A percentile compares a stretch with the other conserved stretches of the same genome.
phyloP scores from a whole-genome alignment of 2,797 vertebrate genomes.

The Babyrousa celebensis region DNA sequence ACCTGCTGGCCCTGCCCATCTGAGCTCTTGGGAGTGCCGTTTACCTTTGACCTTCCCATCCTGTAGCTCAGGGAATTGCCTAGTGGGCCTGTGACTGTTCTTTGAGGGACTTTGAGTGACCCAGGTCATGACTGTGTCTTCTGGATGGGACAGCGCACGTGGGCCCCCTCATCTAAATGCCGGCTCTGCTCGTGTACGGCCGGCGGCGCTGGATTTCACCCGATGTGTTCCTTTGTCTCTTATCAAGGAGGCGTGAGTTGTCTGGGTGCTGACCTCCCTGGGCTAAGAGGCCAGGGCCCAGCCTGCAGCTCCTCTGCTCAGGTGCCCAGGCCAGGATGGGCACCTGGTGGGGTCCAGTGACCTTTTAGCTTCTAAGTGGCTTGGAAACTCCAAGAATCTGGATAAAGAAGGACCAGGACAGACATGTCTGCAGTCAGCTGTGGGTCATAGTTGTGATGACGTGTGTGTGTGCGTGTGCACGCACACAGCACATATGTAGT shows the following conservation, averaged over 20 bases:
- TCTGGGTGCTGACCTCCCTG: not conserved
- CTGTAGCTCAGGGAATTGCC: not conserved
- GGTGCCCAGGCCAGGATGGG: not conserved
- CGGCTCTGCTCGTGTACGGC: too few species aligned
- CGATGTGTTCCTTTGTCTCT: fast-evolving
- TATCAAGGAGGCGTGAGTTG: not conserved
- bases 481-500: not conserved
- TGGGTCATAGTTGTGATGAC: not conserved
- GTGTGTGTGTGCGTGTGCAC: fast-evolving
- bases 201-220: fast-evolving
- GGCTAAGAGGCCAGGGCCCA: not conserved
- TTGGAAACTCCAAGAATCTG: not conserved
- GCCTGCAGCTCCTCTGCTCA: not conserved
- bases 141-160: not conserved
- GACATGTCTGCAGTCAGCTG: not conserved
- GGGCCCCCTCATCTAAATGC: not conserved
- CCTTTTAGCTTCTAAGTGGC: not conserved
- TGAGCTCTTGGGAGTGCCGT: not conserved
- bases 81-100: not conserved
- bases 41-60: not conserved
- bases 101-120: not conserved
- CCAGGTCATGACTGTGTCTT: not conserved
- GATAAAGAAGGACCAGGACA: not conserved
- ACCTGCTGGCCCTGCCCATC: fast-evolving
- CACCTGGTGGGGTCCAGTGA: not conserved